Percentiles rank a stretch among this genome's conserved stretches.
These are phyloP conservation scores for Perca schrenkii DNA, from an alignment of 2,113 vertebrate species.

Conservation along the genomic window DNA sequence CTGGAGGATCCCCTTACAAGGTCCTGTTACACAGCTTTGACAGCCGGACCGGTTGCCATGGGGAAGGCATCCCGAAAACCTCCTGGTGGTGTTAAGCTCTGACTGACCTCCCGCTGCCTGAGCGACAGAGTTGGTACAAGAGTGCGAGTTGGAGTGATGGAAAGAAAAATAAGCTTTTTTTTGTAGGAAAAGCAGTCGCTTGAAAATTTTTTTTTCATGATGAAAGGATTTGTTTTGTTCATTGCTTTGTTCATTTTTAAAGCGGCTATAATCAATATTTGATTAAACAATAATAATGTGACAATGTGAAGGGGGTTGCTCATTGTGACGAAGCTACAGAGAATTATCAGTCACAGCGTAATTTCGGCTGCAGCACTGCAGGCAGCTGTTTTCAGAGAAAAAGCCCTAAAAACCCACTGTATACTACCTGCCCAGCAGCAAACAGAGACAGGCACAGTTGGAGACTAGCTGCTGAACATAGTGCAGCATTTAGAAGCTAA, in stretches of 20 bases:
- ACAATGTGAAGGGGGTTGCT: no score
- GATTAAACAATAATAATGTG: no score
- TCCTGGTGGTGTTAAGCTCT: conserved; percentile 28
- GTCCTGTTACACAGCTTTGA: conserved; percentile 43
- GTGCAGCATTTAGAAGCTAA: background rate
- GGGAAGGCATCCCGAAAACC: conserved; percentile 52
- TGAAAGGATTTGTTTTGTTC: background rate
- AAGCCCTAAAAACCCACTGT: background rate
- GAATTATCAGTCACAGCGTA: no score
- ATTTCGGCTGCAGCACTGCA: no score
- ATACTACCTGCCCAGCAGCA: background rate
- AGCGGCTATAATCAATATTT: background rate
- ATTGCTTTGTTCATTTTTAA: background rate
- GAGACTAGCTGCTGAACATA: background rate
- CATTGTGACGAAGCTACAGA: no score
- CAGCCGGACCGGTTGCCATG: conserved; percentile 44
- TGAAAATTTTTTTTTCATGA: background rate
- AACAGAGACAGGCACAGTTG: background rate
- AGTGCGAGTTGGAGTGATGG: background rate
- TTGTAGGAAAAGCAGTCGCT: no score
- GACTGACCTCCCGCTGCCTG: conserved; percentile 28
- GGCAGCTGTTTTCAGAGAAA: background rate
- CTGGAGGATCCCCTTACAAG: conserved; percentile 55
- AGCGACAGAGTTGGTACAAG: background rate
- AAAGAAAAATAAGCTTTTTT: no score